Evolutionary conservation across 2,113 vertebrate genomes (phyloP).

Genomic region (Pipra filicauda): DNA sequence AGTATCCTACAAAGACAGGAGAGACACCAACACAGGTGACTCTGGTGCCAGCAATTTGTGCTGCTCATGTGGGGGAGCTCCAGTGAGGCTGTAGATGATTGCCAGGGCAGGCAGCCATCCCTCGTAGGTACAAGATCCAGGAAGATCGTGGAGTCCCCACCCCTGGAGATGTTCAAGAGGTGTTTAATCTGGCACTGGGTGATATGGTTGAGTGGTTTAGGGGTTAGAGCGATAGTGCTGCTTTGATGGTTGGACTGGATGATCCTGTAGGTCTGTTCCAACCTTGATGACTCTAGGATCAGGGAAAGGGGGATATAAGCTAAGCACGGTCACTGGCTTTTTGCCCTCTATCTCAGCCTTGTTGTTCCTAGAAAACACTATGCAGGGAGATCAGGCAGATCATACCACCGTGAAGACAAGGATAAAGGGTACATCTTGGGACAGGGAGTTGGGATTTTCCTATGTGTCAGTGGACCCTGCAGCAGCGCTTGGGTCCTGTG

Average conservation of each 20-base stretch:
- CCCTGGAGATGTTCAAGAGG: background rate
- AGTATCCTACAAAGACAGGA: background rate
- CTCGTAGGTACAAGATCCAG: background rate
- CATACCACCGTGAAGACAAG: background rate
- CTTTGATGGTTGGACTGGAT: background rate
- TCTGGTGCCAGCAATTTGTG: background rate
- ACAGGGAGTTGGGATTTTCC: background rate
- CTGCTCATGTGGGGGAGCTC: rapidly evolving
- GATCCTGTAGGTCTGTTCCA: background rate
- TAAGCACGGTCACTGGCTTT: background rate
- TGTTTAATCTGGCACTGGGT: background rate
- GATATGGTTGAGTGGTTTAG: background rate
- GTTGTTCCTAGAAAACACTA: background rate
- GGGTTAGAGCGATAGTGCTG: background rate
- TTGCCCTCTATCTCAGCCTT: background rate
- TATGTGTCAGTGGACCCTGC: background rate
- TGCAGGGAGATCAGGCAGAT: background rate
- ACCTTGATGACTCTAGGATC: background rate
- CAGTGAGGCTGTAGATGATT: rapidly evolving
- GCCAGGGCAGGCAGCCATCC: rapidly evolving
- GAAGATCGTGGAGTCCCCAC: background rate
- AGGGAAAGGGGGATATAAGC: background rate
- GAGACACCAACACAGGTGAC: background rate
- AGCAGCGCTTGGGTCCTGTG: background rate
- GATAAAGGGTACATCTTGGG: background rate